These are phyloP conservation scores for Synanthedon vespiformis DNA, from an alignment of 2,888 invertebrate species.

Conservation along the genomic window DNA sequence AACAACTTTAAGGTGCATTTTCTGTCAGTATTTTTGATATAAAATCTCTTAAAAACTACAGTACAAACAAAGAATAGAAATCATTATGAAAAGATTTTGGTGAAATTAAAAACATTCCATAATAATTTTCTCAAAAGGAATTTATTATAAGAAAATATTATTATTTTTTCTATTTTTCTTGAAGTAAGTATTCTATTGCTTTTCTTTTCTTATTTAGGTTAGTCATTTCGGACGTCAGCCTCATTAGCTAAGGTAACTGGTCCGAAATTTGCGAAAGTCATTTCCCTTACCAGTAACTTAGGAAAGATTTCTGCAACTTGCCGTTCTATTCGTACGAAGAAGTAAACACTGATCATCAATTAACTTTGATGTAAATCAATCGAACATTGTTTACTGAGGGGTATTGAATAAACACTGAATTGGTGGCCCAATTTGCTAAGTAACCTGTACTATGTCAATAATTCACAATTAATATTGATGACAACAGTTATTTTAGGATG, in stretches of 20 bases:
- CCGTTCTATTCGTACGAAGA: conserved; percentile 13
- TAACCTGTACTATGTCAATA: neutral
- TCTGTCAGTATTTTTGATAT: no score
- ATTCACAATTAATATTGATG: neutral
- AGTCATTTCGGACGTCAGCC: conserved; percentile 59
- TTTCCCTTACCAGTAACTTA: conserved; percentile 39
- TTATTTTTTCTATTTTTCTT: neutral
- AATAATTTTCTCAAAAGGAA: no score
- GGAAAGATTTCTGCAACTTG: conserved; percentile 30
- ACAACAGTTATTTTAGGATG: neutral
- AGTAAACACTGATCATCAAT: neutral
- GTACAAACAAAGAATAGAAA: no score
- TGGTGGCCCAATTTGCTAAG: neutral
- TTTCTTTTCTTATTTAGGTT: conserved; percentile 40
- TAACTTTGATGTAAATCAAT: conserved; percentile 6
- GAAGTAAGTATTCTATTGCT: conserved; percentile 17
- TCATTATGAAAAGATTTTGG: no score
- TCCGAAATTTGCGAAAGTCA: conserved; percentile 53
- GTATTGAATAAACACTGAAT: neutral
- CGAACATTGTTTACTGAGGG: conserved; percentile 1
- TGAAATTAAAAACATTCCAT: no score
- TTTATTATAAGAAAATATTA: neutral
- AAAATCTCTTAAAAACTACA: no score
- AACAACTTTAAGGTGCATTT: no score
- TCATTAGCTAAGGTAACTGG: conserved; percentile 64